Percentiles rank a stretch among this genome's conserved stretches.
phyloP scores from a whole-genome alignment of 1,140 invertebrate genomes.

The Myzus persicae region DNA sequence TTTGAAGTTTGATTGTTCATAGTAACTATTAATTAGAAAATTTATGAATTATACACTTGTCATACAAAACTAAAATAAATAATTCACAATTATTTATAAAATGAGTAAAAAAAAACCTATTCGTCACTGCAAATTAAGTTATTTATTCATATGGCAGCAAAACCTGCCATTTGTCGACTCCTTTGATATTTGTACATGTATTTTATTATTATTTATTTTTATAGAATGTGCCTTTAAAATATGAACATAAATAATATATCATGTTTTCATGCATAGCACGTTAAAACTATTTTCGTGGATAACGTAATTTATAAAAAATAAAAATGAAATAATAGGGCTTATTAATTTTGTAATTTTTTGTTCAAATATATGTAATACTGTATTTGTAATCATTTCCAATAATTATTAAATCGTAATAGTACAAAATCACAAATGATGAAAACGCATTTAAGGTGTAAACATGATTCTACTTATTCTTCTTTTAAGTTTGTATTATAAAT shows the following conservation, averaged over 20 bases:
- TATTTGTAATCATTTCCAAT: not conserved
- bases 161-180: not conserved
- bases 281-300: not conserved
- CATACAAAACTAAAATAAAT: not conserved
- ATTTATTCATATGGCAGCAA: conserved; percentile 4
- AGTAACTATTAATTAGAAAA: not conserved
- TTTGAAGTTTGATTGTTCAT: not conserved
- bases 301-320: not conserved
- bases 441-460: not conserved
- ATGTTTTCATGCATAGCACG: not conserved
- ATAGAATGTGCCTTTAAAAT: not conserved
- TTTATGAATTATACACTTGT: not conserved
- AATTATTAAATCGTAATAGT: not conserved
- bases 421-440: not conserved
- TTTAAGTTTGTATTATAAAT: not conserved
- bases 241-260: not conserved
- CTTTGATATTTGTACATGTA: not conserved
- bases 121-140: not conserved
- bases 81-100: not conserved
- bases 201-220: conserved; percentile 14
- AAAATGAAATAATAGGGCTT: not conserved
- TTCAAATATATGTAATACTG: not conserved
- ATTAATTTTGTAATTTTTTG: not conserved
- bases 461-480: not conserved
- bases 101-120: not conserved